Evolutionary conservation across 2,888 invertebrate genomes (phyloP), one percentile per base, ranked within the genome.

Genomic region (Cryptosula pallasiana): DNA sequence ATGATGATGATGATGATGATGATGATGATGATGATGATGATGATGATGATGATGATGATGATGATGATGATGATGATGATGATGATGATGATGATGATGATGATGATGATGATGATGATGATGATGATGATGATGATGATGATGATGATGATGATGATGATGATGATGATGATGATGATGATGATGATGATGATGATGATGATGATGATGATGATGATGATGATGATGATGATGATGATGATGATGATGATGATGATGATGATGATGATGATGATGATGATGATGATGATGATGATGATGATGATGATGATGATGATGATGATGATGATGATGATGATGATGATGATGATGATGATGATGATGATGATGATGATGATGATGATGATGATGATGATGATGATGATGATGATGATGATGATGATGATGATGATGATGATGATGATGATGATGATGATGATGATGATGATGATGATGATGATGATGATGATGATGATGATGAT

Each of bases 1-100:
- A 54, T 54, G 54, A 54, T 54, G 54, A 54, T 54, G 54, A 54
- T 54, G 54, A 54, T 54, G 54, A 54, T 54, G 54, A 54, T 54
- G 54, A 54, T 54, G 54, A 54, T 54, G 54, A 54, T 54, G 54
- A 54, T 54, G 54, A 54, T 54, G 54, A 54, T 54, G 54, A 54
- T 54, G 54, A 54, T 54, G 54, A 54, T 54, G 54, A 54, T 54
- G 54, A 54, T 54, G 54, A 54, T 54, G 54, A 54, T 54, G 54
- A 54, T 54, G 54, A 54, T 54, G 54, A 54, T 54, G 54, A 54
- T 54, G 54, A 54, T 54, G 54, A 54, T 54, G 54, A 54, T 54
- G 54, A 54, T 54, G 54, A 54, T 54, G 54, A 54, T 54, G 54
- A 54, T 54, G 54, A 54, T 54, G 54, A 54, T 54, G 54, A 54